Conservation (phyloP, 2,888 invertebrate species). For the Tuta absoluta region DNA sequence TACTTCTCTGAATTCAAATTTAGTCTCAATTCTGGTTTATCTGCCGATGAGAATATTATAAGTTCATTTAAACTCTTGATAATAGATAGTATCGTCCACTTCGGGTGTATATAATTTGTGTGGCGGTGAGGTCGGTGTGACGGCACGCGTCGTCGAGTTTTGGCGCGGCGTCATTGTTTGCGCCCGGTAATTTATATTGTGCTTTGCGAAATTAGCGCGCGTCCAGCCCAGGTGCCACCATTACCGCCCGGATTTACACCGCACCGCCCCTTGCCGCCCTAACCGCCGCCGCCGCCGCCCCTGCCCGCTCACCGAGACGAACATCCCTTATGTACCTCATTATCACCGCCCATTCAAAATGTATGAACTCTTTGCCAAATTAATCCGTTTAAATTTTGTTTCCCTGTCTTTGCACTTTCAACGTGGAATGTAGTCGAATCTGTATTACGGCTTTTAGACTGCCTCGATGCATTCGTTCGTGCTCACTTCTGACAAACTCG, state of each 20-base stretch:
- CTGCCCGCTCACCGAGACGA: constrained; percentile 44
- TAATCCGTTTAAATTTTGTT: constrained; percentile 16
- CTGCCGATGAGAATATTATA: neutral
- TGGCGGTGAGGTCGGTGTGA: constrained; percentile 32
- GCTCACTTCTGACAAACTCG: constrained; percentile 21
- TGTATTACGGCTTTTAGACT: constrained; percentile 7
- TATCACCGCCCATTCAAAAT: constrained; percentile 67
- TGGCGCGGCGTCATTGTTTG: constrained; percentile 65
- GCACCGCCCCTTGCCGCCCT: constrained; percentile 35
- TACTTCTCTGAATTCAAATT: neutral
- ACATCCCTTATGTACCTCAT: constrained; percentile 57
- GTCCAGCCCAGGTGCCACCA: constrained; percentile 47
- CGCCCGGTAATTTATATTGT: constrained; percentile 70
- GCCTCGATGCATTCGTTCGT: neutral
- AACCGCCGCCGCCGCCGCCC: constrained; percentile 41
- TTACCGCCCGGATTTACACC: constrained; percentile 65
- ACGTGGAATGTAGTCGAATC: constrained; percentile 14
- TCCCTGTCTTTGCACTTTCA: neutral
- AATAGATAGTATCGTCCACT: neutral
- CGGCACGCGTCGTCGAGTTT: constrained; percentile 41
- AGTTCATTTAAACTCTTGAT: neutral
- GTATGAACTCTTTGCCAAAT: constrained; percentile 44
- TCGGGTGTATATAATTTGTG: constrained; percentile 18
- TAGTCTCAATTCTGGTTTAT: neutral
- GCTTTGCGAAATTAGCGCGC: constrained; percentile 69